Base-by-base conservation (phyloP, 2,888 invertebrate species). In the Pachydiplax longipennis region DNA sequence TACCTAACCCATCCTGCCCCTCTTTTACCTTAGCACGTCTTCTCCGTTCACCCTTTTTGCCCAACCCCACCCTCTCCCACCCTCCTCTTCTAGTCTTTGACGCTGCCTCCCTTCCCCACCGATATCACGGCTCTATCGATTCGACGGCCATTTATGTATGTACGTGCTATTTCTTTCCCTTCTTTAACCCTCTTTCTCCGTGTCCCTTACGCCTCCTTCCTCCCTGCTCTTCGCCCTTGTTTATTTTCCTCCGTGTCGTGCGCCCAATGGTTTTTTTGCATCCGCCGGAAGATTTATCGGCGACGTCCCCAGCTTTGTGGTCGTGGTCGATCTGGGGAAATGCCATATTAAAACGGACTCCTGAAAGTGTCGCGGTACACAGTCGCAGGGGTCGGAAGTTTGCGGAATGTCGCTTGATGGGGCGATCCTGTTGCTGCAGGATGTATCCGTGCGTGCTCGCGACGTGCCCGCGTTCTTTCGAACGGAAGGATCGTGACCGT, bases 111-210 rank as follows among this genome's bases (percentile, higher is more conserved):
- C 13, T 37, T 37, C 37, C 87, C 83, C 37, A 37, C 87, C 87
- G 87, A 87, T 87, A 87, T 87, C 87, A 87, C 87, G 87, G 87
- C 87, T 65, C 58, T 65, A 87, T 87, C 87, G 87, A 87, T 87
- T 87, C 65, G 65, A 35, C 58, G 31, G 58, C 83, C 83, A 35
- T 83, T 83, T 83, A 83, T 87, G 87, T 87, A 53, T 18, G 87
- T 87, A 87, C 58, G 61, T 53, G 61, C 61, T 37, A 61, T 65
- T 87, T n/a, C 61, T 87, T 61, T 37, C 37, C 37, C 87, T 83
- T 25, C 10, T n/a, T 25, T 61, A 15, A 37, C 37, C 12, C 22
- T 5, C 83, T 83, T 12, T 22, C 8, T 40, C 35, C 25, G 13
- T 15, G 31, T 15, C 53, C 58, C 0, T 87, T n/a, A 2, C 40